A percentile compares a stretch with the other conserved stretches of the same genome.
Conservation (phyloP, 2,113 vertebrate genomes). For the Microcebus jonahi region DNA sequence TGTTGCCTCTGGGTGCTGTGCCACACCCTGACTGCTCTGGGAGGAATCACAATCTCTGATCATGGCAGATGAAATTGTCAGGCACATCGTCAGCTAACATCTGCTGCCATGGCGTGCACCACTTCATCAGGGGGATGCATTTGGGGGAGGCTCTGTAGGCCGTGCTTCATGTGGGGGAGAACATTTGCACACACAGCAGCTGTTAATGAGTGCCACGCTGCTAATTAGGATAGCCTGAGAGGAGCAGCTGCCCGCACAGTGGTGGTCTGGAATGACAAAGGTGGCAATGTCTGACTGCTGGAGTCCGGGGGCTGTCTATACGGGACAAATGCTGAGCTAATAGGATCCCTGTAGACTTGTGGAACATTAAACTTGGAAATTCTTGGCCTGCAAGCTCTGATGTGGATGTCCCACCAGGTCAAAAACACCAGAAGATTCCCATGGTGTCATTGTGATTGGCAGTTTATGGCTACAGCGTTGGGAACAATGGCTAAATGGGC, state of each 20-base stretch:
- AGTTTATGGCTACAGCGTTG: neutral
- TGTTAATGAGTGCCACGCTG: slow-evolving; percentile 23
- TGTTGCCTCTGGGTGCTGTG: neutral
- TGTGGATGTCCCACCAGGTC: neutral
- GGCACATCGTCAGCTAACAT: neutral
- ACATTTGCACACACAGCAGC: neutral
- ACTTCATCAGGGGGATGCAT: neutral
- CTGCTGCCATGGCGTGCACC: neutral
- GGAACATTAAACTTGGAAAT: neutral
- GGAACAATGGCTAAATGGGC: neutral
- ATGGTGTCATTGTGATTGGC: neutral
- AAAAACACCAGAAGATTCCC: neutral
- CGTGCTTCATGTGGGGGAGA: neutral
- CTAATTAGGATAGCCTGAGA: slow-evolving; percentile 52
- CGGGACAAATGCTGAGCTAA: neutral
- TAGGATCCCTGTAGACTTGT: neutral
- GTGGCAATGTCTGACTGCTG: neutral
- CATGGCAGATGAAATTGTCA: neutral
- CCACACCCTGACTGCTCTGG: neutral
- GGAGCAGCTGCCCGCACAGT: slow-evolving; percentile 19
- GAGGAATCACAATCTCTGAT: neutral
- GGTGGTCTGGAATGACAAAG: neutral
- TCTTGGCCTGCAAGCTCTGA: neutral
- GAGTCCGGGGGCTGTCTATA: neutral
- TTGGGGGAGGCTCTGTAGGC: slow-evolving; percentile 34